These are phyloP conservation scores for Cynopterus sphinx DNA, from an alignment of 2,797 vertebrate species.

Conservation along the genomic window DNA sequence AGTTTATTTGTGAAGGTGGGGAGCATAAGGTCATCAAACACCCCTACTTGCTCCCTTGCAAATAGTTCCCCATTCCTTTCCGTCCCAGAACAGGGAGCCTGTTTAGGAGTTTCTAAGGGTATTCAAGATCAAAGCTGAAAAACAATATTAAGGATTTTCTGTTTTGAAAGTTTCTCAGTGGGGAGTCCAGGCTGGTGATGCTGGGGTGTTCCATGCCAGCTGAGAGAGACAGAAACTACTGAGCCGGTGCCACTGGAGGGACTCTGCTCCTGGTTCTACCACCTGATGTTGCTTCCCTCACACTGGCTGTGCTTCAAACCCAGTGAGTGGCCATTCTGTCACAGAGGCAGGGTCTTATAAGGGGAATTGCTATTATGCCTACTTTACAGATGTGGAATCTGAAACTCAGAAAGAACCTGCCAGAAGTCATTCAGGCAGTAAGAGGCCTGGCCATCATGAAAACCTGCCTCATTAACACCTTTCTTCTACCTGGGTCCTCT, in stretches of 20 bases:
- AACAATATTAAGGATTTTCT: background rate
- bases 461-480: background rate
- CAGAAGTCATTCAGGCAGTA: background rate
- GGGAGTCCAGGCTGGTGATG: background rate
- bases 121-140: background rate
- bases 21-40: background rate
- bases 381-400: background rate
- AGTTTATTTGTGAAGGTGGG: background rate
- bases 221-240: background rate
- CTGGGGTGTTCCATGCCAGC: background rate
- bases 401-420: background rate
- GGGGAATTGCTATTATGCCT: background rate
- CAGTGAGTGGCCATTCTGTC: background rate
- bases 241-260: background rate
- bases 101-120: background rate
- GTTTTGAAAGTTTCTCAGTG: background rate
- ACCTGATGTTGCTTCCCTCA: background rate
- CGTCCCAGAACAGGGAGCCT: background rate
- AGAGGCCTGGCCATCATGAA: background rate
- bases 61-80: background rate
- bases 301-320: background rate
- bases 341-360: background rate
- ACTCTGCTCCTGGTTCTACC: background rate
- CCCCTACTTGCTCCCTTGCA: background rate
- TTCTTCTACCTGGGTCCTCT: background rate